Base-by-base conservation (phyloP, 2,888 invertebrate species). In the Calameuta filiformis region DNA sequence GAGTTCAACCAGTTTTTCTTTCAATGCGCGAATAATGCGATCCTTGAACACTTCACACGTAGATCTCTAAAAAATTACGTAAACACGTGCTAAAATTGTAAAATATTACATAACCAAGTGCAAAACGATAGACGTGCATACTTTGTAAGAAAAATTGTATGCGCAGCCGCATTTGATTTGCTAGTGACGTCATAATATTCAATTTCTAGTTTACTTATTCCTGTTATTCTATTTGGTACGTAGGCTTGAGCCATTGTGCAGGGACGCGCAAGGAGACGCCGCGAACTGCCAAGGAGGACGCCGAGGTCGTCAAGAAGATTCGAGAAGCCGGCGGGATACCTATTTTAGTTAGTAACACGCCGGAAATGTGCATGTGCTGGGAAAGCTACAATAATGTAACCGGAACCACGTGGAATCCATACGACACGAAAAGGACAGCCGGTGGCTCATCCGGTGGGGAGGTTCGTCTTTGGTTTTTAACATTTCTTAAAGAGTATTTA, bases 361-460 rank as follows among this genome's bases (percentile, higher is more conserved):
- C 98, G 0, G 98, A 98, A 89, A 94, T 97, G 81, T 98, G 98
- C 86, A 93, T 97, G 89, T 97, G 97, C 90, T 97, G 96, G 94
- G 98, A 98, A 92, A 96, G 96, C 12, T 94, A 93, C 76, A 98
- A 97, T 90, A 93, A 95, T 76, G 92, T 97, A 1, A 94, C 95
- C 68, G 98, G 98, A 0, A 92, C 94, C 69, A 96, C 97, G 0
- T 93, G 93, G 82, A 98, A 98, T 92, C 97, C 98, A 0, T 97
- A 97, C 90, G 94, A 97, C 87, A 93, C 94, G 1, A 93, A 93
- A 0, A 93, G 95, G 84, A 96, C 94, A 0, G 93, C 95, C 0
- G 98, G 98, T 0, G 98, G 98, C 4, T 98, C 98, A 40, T 97
- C 97, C 1, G 98, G 98, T 68, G 97, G 96, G 12, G 97, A 97